These are phyloP conservation scores for Okapia johnstoni DNA, from an alignment of 2,113 vertebrate genomes.

Conservation along the genomic window DNA sequence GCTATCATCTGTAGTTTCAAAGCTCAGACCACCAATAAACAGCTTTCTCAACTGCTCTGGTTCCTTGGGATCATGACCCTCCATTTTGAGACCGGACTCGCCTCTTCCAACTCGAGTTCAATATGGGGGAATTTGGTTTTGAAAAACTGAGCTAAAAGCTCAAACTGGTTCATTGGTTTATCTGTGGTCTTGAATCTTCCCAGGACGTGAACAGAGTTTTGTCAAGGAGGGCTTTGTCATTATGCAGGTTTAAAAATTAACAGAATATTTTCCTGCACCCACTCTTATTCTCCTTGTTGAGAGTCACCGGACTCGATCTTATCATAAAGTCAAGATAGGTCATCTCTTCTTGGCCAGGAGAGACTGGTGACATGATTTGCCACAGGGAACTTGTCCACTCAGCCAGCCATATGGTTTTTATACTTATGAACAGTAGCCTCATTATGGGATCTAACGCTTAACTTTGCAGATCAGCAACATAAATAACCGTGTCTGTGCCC, in stretches of 20 bases:
- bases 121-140: background rate
- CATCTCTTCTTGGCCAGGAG: background rate
- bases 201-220: background rate
- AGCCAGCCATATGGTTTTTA: background rate
- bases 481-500: background rate
- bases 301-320: background rate
- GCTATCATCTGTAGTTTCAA: too few relatives aligned
- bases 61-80: too few relatives aligned
- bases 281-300: background rate
- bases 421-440: background rate
- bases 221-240: background rate
- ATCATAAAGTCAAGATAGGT: background rate
- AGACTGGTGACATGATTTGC: background rate
- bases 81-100: too few relatives aligned
- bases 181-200: background rate
- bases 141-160: background rate
- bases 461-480: background rate
- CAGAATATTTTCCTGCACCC: background rate
- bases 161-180: background rate
- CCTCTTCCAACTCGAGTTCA: too few relatives aligned
- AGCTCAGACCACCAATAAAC: too few relatives aligned
- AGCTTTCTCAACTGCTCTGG: too few relatives aligned
- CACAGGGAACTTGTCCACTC: background rate
- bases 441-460: background rate
- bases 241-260: background rate